Base-by-base conservation (phyloP, 1,140 invertebrate genomes). In the Eueides isabella region DNA sequence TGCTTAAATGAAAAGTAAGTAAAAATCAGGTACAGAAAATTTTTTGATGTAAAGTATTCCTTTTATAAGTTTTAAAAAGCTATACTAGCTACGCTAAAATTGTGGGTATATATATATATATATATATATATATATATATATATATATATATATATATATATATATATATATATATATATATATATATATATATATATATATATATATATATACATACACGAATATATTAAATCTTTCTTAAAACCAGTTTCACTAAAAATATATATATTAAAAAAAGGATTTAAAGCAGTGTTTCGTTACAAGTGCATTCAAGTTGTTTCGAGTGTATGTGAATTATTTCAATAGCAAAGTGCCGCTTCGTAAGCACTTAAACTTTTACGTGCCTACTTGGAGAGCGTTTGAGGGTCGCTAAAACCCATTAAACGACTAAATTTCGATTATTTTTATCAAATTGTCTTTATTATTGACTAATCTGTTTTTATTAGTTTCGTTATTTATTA, bases 291-390 rank as follows among this genome's bases (percentile, higher is more conserved):
- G 19, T 26, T 55, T 55, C n/a, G 23, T 65, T 38, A n/a, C 63
- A 38, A 65, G 23, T 38, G 31, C 26, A 23, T 65, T 65, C 23
- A 65, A 65, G 64, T 66, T 41, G 35, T 26, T 66, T 35, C 19
- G 5, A 66, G 26, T 55, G 23, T 29, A 41, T 66, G 33, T 66
- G 26, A 29, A 66, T 66, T 26, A 35, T n/a, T 41, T 41, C 33
- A 41, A 19, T 38, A 14, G 26, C 19, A 6, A 38, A 66, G 23
- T 41, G 33, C 64, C 64, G 31, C 33, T 66, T 16, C 19, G 64
- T 35, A 66, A 38, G 31, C 23, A 41, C 64, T 66, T 28, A 26
- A 66, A 66, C 33, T 66, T 66, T 66, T 66, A 38, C 35, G 31
- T 66, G 48, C 19, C 48, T 12, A 55, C 19, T 23, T 55, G 48